A percentile compares a stretch with the other conserved stretches of the same genome.
phyloP scores from a whole-genome alignment of 2,888 invertebrate genomes.

The Colletes collaris region DNA sequence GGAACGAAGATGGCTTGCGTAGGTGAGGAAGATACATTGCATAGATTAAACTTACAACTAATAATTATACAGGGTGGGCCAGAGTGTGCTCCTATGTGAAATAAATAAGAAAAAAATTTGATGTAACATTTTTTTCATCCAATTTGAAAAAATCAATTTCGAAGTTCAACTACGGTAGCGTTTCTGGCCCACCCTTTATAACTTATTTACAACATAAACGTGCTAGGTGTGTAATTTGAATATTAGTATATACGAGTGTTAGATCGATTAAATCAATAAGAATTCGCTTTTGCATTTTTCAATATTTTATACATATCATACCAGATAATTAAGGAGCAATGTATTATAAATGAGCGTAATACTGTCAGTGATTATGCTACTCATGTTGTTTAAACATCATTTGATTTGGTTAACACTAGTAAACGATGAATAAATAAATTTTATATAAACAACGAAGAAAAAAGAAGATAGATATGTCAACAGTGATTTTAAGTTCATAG shows the following conservation, averaged over 20 bases:
- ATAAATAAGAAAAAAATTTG: too few relatives aligned
- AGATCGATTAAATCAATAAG: not conserved
- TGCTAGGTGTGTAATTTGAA: constrained; percentile 14
- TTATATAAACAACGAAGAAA: not conserved
- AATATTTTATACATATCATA: too few relatives aligned
- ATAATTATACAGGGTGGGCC: not conserved
- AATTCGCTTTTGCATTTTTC: too few relatives aligned
- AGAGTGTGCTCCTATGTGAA: too few relatives aligned
- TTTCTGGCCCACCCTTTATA: constrained; percentile 5
- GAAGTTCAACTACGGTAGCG: too few relatives aligned
- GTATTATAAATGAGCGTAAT: too few relatives aligned
- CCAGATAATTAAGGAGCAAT: too few relatives aligned
- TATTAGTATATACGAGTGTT: not conserved
- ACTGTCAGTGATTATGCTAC: too few relatives aligned
- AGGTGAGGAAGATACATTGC: constrained; percentile 22
- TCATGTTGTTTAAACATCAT: too few relatives aligned
- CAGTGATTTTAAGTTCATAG: not conserved
- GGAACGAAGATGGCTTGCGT: constrained; percentile 15
- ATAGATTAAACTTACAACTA: constrained; percentile 31
- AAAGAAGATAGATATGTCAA: not conserved
- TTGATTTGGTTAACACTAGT: not conserved
- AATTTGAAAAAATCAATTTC: too few relatives aligned
- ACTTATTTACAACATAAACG: constrained; percentile 47
- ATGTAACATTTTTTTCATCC: too few relatives aligned
- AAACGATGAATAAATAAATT: not conserved